Evolutionary conservation across 2,888 invertebrate genomes (phyloP).

Genomic region (Branchellion lobata): DNA sequence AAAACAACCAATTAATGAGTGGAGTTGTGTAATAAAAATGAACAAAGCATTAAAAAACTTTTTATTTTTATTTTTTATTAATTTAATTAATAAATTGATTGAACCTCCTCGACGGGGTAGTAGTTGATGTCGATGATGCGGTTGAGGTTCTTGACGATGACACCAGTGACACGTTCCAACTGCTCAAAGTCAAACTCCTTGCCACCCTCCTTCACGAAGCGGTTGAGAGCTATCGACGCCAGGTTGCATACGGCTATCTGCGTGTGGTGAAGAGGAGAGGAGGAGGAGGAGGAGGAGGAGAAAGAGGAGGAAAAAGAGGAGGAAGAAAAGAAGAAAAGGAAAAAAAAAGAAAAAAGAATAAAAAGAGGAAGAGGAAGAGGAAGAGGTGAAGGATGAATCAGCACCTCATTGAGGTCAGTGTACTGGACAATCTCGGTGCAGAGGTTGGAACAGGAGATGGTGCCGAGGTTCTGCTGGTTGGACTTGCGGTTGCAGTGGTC

Average conservation of each 20-base stretch:
- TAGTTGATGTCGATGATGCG: constrained; percentile 94
- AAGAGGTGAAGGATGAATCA: too few species aligned
- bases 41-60: too few species aligned
- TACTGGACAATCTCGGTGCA: constrained; percentile 98
- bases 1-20: neutral
- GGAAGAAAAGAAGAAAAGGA: neutral
- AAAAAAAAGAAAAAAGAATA: constrained; percentile 1
- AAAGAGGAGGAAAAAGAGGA: neutral
- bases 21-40: too few species aligned
- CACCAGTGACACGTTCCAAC: constrained; percentile 82
- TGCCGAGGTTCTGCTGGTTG: constrained; percentile 96
- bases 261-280: too few species aligned
- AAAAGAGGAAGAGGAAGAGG: too few species aligned
- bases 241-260: constrained; percentile 91
- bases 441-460: constrained; percentile 94
- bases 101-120: constrained; percentile 92
- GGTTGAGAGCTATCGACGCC: constrained; percentile 92
- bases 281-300: constrained; percentile 32
- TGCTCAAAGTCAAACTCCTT: constrained; percentile 80
- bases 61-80: too few species aligned
- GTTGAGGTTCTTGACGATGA: constrained; percentile 85
- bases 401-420: constrained; percentile 80
- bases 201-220: constrained; percentile 75
- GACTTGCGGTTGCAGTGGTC: constrained; percentile 95
- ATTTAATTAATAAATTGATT: too few species aligned